Evolutionary conservation across 2,888 invertebrate species (phyloP), one percentile per base, ranked within the genome.

Genomic region (Leptarthrus brevirostris): DNA sequence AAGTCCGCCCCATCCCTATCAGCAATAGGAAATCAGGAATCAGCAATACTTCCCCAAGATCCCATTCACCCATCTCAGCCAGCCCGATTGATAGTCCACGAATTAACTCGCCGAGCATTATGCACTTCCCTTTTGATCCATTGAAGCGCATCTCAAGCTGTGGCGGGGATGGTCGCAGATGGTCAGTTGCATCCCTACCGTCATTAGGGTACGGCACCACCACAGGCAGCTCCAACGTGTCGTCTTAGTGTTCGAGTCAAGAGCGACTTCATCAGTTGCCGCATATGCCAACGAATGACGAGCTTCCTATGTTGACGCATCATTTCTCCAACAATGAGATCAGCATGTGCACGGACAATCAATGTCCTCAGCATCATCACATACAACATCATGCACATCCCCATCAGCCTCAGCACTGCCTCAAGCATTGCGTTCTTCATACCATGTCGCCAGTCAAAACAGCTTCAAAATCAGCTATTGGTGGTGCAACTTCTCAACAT

Each of bases 191-290:
- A 71, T 98, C 97, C 74, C 89, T 98, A 76, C 98, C 98, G n/a
- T 98, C 97, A 4, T 98, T 98, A 52, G 98, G 98, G 72, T 99
- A 99, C 86, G 98, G 98, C 77, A 99, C 98, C 75, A 99, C 98
- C 6, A 98, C 98, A 12, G 97, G 97, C 77, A 98, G 98, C 85
- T 98, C 97, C 77, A 97, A 96, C 86, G 91, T 98, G 84, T 98
- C 98, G 85, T 98, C 98, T 76, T 98, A 98, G 88, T 98, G 97
- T 86, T 98, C 98, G 81, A 98, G 98, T 79, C 98, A 98, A 86
- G 99, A 99, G 87, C 91, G 95, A 73, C 88, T 99, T 77, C 94
- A 97, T 84, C 94, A 93, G 83, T 86, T 93, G 80, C 91, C 92
- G 77, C 90, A 90, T 83, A 88, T 91, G 79, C 91, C 92, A 18